Evolutionary conservation across 1,140 invertebrate species (phyloP).

Genomic region (Amphibalanus amphitrite): DNA sequence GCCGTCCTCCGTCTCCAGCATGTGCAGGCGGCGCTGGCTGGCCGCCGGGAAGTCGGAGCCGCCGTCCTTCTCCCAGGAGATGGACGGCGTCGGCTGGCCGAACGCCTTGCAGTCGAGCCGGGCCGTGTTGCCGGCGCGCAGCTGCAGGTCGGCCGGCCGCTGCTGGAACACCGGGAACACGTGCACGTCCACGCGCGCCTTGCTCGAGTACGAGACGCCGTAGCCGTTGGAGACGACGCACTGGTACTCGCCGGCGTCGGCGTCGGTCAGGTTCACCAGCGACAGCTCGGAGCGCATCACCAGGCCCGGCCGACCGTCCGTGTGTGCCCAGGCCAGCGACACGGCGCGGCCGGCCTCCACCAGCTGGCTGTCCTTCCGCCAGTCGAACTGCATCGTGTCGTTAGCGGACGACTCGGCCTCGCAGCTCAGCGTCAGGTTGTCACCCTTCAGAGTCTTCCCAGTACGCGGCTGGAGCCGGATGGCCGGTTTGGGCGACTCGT

Average conservation of each 20-base stretch:
- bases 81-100: conserved; percentile 65
- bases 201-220: conserved; percentile 72
- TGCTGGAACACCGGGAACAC: conserved; percentile 75
- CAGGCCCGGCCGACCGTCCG: conserved; percentile 10
- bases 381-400: conserved; percentile 30
- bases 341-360: conserved; percentile 11
- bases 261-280: conserved; percentile 50
- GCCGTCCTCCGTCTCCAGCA: conserved; percentile 74
- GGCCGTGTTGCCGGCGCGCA: conserved; percentile 67
- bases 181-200: conserved; percentile 66
- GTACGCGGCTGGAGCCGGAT: conserved; percentile 60
- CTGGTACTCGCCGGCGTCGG: conserved; percentile 72
- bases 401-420: conserved; percentile 45
- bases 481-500: conserved; percentile 63
- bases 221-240: conserved; percentile 78
- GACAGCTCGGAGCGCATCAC: conserved; percentile 43
- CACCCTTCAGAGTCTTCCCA: conserved; percentile 60
- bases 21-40: conserved; percentile 74
- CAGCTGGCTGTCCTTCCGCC: conserved; percentile 16
- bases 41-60: conserved; percentile 89
- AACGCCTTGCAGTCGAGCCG: conserved; percentile 75
- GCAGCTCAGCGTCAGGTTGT: conserved; percentile 62
- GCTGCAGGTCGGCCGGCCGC: conserved; percentile 62
- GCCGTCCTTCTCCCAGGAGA: conserved; percentile 77
- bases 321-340: background rate